Evolutionary conservation across 2,888 invertebrate species (phyloP).

Genomic region (Pseudolycoriella hygida): DNA sequence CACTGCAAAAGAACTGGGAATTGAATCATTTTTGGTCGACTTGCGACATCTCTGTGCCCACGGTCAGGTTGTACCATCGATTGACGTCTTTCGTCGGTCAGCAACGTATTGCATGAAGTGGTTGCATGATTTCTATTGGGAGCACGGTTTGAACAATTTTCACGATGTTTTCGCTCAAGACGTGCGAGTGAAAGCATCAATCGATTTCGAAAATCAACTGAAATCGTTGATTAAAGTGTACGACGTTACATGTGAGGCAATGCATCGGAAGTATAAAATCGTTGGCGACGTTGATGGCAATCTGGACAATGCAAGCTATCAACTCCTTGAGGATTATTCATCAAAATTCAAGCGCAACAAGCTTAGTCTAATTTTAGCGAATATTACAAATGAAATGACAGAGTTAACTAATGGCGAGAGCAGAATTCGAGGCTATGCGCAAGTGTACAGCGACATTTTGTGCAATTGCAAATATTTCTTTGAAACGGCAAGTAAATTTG

Average conservation of each 20-base stretch:
- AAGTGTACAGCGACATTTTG: constrained; percentile 3
- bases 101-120: constrained; percentile 22
- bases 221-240: constrained; percentile 17
- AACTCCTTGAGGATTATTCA: constrained; percentile 1
- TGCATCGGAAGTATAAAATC: constrained; percentile 10
- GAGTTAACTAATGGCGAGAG: not conserved
- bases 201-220: constrained; percentile 17
- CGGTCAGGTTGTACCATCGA: constrained; percentile 22
- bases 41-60: constrained; percentile 27
- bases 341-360: not conserved
- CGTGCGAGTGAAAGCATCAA: constrained; percentile 17
- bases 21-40: constrained; percentile 27
- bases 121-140: constrained; percentile 26
- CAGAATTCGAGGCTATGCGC: not conserved
- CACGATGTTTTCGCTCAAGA: constrained; percentile 17
- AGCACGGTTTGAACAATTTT: constrained; percentile 17
- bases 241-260: constrained; percentile 19
- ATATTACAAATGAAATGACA: not conserved
- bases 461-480: constrained; percentile 4
- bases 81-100: constrained; percentile 18
- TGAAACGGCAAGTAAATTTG: not conserved
- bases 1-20: constrained; percentile 21
- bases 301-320: not conserved
- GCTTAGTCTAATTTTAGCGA: not conserved
- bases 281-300: constrained; percentile 10